These are phyloP conservation scores for Dolichoris vasculosae DNA, from an alignment of 1,140 invertebrate species.

Conservation along the genomic window DNA sequence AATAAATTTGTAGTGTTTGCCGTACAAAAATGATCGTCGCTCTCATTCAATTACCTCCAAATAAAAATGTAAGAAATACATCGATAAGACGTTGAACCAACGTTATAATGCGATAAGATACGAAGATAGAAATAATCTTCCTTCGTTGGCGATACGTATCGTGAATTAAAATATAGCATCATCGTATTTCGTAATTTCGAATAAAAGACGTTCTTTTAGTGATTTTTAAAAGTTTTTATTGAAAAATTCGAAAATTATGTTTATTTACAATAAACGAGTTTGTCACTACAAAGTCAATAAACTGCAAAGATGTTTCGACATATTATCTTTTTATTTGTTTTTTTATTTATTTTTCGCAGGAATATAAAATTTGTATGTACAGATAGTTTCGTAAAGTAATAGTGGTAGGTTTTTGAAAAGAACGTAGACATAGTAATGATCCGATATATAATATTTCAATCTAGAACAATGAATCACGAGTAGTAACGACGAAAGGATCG, in stretches of 20 bases:
- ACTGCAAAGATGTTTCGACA: slow-evolving; percentile 52
- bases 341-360: slow-evolving; percentile 66
- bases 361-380: slow-evolving; percentile 73
- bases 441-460: slow-evolving; percentile 57
- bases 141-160: neutral
- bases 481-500: slow-evolving; percentile 58
- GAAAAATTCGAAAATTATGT: slow-evolving; percentile 58
- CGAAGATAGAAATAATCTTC: no score
- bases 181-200: neutral
- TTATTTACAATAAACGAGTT: slow-evolving; percentile 55
- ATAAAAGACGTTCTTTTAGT: slow-evolving; percentile 15
- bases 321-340: slow-evolving; percentile 54
- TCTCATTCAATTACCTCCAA: neutral
- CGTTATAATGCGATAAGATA: neutral
- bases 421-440: slow-evolving; percentile 67
- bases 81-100: neutral
- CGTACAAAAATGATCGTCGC: neutral
- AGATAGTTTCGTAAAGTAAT: slow-evolving; percentile 70
- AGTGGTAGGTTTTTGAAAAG: slow-evolving; percentile 66
- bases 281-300: slow-evolving; percentile 54
- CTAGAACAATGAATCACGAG: slow-evolving; percentile 68
- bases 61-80: neutral
- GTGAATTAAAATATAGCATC: neutral
- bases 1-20: neutral
- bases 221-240: slow-evolving; percentile 53